These are phyloP conservation scores for Phortica magna DNA, from an alignment of 2,888 invertebrate species.

Conservation along the genomic window DNA sequence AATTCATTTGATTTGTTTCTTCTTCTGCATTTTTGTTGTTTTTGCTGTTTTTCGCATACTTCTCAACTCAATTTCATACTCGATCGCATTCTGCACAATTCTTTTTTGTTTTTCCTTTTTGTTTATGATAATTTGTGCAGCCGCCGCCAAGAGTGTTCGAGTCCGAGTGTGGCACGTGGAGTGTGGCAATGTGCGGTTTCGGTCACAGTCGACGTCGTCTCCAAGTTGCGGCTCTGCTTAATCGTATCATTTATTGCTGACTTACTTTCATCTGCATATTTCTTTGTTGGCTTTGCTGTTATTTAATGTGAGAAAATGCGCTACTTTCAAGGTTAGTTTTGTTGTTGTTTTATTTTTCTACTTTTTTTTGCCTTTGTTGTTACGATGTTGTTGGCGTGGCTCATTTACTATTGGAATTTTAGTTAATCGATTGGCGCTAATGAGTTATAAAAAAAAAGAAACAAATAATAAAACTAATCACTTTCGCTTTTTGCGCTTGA, in stretches of 20 bases:
- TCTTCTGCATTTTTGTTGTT: constrained; percentile 37
- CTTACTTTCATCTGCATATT: constrained; percentile 47
- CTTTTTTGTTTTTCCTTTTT: not conserved
- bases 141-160: not conserved
- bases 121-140: not conserved
- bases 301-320: constrained; percentile 9
- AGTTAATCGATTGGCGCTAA: constrained; percentile 52
- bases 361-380: constrained; percentile 18
- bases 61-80: constrained; percentile 52
- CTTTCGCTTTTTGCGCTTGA: constrained; percentile 30
- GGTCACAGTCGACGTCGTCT: constrained; percentile 36
- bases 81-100: constrained; percentile 47
- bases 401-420: constrained; percentile 58
- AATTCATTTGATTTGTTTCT: not conserved
- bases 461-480: not conserved
- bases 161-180: not conserved
- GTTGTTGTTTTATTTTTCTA: constrained; percentile 46
- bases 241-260: constrained; percentile 44
- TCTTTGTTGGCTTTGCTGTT: constrained; percentile 2
- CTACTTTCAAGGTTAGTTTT: constrained; percentile 53
- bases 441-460: constrained; percentile 1
- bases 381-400: constrained; percentile 33
- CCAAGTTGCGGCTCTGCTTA: constrained; percentile 24
- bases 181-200: constrained; percentile 20
- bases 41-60: constrained; percentile 44